phyloP scores from a whole-genome alignment of 2,888 invertebrate species.

The Capitulum mitella region DNA sequence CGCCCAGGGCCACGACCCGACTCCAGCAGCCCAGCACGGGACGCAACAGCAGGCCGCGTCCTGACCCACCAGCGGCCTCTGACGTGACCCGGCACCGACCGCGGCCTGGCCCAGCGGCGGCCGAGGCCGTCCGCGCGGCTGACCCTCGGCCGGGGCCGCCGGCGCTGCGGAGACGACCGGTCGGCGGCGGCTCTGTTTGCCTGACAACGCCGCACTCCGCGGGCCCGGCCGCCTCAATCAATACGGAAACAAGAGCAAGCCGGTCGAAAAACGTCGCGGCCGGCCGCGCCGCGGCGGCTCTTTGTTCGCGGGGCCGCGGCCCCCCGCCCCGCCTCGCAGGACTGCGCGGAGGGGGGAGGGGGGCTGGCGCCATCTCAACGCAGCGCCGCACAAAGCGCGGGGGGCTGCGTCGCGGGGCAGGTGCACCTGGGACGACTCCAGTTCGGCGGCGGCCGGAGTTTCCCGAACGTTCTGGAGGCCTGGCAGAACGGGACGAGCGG shows the following conservation, averaged over 20 bases:
- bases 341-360: background rate
- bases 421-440: too few species aligned
- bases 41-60: too few species aligned
- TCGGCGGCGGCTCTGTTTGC: background rate
- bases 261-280: background rate
- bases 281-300: background rate
- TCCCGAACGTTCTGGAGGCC: too few species aligned
- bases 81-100: background rate
- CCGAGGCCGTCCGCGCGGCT: background rate
- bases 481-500: too few species aligned
- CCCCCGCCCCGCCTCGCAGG: background rate
- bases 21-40: too few species aligned
- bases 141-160: too few species aligned
- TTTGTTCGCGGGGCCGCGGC: background rate
- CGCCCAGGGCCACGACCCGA: too few species aligned
- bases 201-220: background rate
- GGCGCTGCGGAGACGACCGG: background rate
- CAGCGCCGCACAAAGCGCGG: background rate
- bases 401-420: too few species aligned
- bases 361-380: background rate
- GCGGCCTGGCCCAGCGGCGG: background rate
- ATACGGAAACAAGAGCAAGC: background rate
- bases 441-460: too few species aligned
- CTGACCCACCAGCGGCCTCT: background rate
- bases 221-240: background rate